These are phyloP conservation scores for Odontophorus gujanensis DNA, from an alignment of 2,113 vertebrate species.

Conservation along the genomic window DNA sequence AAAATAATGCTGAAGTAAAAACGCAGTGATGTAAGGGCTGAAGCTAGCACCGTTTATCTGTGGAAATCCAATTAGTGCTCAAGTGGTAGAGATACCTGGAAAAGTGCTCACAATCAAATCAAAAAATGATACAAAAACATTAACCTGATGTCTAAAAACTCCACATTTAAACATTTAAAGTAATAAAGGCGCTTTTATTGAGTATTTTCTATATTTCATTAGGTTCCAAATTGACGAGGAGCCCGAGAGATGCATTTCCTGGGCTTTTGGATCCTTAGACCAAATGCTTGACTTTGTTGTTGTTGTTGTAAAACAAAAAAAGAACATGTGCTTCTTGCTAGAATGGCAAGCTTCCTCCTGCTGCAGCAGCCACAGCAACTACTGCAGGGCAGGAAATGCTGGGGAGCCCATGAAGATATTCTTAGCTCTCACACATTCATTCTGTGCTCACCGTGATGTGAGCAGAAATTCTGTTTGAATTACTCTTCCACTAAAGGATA, in stretches of 20 bases:
- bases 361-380: constrained; percentile 28
- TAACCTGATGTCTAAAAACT: constrained; percentile 88
- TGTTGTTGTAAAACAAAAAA: constrained; percentile 56
- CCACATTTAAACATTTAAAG: constrained; percentile 85
- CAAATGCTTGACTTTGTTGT: constrained; percentile 59
- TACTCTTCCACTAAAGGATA: not conserved
- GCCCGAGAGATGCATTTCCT: constrained; percentile 81
- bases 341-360: constrained; percentile 54
- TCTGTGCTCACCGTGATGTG: not conserved
- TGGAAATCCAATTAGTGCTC: constrained; percentile 95
- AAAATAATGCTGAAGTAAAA: constrained; percentile 83
- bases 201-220: constrained; percentile 87
- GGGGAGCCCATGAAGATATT: constrained; percentile 23
- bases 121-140: constrained; percentile 92
- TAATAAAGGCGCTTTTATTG: constrained; percentile 86
- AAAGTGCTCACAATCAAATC: constrained; percentile 98
- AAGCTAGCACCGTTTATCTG: constrained; percentile 90
- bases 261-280: constrained; percentile 76
- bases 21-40: constrained; percentile 82
- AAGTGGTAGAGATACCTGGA: constrained; percentile 95
- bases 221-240: constrained; percentile 79
- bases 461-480: constrained; percentile 4
- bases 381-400: constrained; percentile 38
- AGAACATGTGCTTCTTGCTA: constrained; percentile 68
- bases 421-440: not conserved